Evolutionary conservation across 2,888 invertebrate species (phyloP).

Genomic region (Caenorhabditis sinica): DNA sequence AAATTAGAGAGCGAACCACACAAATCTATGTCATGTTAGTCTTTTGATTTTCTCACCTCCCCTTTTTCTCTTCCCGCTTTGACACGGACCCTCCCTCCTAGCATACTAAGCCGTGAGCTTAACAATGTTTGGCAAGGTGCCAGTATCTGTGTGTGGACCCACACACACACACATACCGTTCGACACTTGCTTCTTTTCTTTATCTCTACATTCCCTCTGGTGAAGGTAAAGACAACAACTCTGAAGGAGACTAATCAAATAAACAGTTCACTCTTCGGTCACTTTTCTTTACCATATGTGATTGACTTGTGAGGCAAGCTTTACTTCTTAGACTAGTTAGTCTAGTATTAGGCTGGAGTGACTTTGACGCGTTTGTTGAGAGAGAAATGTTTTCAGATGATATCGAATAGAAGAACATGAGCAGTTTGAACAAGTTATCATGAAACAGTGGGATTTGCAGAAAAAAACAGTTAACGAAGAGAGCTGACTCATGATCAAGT

Average conservation of each 20-base stretch:
- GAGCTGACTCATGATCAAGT: too few relatives aligned
- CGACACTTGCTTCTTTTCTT: conserved; percentile 32
- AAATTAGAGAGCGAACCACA: background rate
- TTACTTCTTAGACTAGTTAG: background rate
- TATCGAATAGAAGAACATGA: too few relatives aligned
- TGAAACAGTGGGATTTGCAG: too few relatives aligned
- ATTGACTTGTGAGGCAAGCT: background rate
- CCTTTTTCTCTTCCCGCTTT: background rate
- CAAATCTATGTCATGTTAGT: too few relatives aligned
- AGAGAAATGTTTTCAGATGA: too few relatives aligned
- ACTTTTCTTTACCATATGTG: background rate
- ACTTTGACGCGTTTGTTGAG: too few relatives aligned
- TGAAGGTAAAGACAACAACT: background rate
- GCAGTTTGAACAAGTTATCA: too few relatives aligned
- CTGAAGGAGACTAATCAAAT: conserved; percentile 17
- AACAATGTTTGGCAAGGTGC: conserved; percentile 65
- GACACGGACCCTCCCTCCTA: background rate
- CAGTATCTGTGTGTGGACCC: conserved; percentile 2
- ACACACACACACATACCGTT: conserved; percentile 9
- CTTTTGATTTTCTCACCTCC: background rate
- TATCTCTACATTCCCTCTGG: background rate
- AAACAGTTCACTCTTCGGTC: conserved; percentile 23
- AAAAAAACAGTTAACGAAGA: too few relatives aligned
- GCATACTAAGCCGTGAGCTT: conserved; percentile 47
- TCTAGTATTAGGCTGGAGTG: too few relatives aligned